phyloP scores from a whole-genome alignment of 2,888 invertebrate genomes.

The Ophion costatus region DNA sequence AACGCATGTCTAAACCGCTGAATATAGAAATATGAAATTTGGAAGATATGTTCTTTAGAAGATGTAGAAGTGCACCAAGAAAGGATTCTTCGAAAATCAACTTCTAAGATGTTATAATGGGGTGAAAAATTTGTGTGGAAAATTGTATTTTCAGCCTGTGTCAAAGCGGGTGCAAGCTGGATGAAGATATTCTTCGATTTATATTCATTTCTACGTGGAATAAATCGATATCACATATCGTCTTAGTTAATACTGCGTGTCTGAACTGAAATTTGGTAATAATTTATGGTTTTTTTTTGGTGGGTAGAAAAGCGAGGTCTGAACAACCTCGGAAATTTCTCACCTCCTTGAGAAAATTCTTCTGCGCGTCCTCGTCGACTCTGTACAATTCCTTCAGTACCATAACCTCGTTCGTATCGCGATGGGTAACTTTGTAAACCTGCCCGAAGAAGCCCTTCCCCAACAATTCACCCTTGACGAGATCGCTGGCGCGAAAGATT shows the following conservation, averaged over 20 bases:
- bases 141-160: too few species aligned
- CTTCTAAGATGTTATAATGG: too few species aligned
- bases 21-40: too few species aligned
- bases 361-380: constrained; percentile 97
- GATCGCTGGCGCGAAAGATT: constrained; percentile 95
- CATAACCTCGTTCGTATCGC: constrained; percentile 96
- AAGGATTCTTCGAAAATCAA: too few species aligned
- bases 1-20: too few species aligned
- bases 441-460: constrained; percentile 98
- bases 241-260: not conserved
- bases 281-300: not conserved
- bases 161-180: too few species aligned
- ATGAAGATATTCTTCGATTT: too few species aligned
- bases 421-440: constrained; percentile 95
- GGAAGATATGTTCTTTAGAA: too few species aligned
- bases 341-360: constrained; percentile 96
- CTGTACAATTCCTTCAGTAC: constrained; percentile 96
- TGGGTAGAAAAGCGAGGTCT: not conserved
- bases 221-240: constrained; percentile 4
- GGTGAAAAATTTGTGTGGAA: too few species aligned
- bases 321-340: constrained; percentile 25
- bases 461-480: constrained; percentile 94
- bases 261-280: constrained; percentile 2
- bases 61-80: too few species aligned
- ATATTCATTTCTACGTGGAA: not conserved